phyloP scores from a whole-genome alignment of 2,797 vertebrate species.

The Hemibagrus guttatus region DNA sequence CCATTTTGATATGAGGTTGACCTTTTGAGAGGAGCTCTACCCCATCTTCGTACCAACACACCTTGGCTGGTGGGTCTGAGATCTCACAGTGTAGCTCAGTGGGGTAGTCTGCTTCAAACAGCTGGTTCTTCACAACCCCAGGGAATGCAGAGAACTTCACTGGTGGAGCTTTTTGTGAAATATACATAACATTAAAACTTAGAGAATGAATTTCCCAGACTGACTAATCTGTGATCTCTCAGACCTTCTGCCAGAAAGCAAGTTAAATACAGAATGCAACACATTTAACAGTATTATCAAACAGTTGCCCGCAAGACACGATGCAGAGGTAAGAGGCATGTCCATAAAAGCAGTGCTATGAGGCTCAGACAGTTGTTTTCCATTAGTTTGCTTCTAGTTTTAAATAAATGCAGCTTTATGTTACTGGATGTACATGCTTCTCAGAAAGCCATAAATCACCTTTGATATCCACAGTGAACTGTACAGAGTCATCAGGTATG shows the following conservation, averaged over 20 bases:
- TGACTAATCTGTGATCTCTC: slow-evolving; percentile 58
- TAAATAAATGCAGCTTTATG: slow-evolving; percentile 53
- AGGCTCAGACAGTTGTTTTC: slow-evolving; percentile 56
- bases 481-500: slow-evolving; percentile 71
- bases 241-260: slow-evolving; percentile 60
- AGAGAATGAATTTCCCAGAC: slow-evolving; percentile 53
- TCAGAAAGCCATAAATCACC: slow-evolving; percentile 79
- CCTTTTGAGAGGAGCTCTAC: slow-evolving; percentile 69
- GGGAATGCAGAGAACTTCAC: slow-evolving; percentile 66
- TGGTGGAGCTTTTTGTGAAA: slow-evolving; percentile 72
- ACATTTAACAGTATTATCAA: slow-evolving; percentile 49
- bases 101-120: slow-evolving; percentile 65
- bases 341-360: slow-evolving; percentile 57
- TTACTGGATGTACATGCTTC: slow-evolving; percentile 59
- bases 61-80: slow-evolving; percentile 70
- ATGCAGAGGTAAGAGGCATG: slow-evolving; percentile 53
- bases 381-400: slow-evolving; percentile 69
- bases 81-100: slow-evolving; percentile 77
- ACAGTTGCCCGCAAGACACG: slow-evolving; percentile 46
- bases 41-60: slow-evolving; percentile 78
- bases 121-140: slow-evolving; percentile 66
- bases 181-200: slow-evolving; percentile 60
- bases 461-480: slow-evolving; percentile 83
- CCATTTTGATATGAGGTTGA: slow-evolving; percentile 71
- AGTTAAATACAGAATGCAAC: slow-evolving; percentile 59